Conservation (phyloP, 1,140 invertebrate species). For the Drosophila sucinea region DNA sequence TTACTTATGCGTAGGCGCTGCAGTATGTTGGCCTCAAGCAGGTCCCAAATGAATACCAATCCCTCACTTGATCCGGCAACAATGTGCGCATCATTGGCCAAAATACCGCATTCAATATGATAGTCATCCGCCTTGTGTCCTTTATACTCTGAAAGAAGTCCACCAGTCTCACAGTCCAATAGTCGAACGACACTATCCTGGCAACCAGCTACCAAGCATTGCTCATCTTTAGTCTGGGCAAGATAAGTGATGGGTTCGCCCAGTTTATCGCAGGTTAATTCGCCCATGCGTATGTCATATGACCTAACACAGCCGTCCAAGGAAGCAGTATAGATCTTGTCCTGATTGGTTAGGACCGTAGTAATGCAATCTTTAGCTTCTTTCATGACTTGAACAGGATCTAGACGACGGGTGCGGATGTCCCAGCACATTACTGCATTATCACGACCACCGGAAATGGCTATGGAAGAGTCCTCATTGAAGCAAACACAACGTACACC, state of each 20-base stretch:
- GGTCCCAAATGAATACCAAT: slow-evolving; percentile 93
- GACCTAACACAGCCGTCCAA: slow-evolving; percentile 94
- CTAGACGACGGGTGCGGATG: slow-evolving; percentile 87
- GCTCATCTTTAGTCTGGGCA: slow-evolving; percentile 87
- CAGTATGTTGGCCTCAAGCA: slow-evolving; percentile 89
- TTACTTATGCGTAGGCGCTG: slow-evolving; percentile 84
- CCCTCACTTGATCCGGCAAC: slow-evolving; percentile 95
- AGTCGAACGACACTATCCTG: slow-evolving; percentile 92
- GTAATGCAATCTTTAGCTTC: slow-evolving; percentile 98
- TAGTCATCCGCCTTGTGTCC: slow-evolving; percentile 92
- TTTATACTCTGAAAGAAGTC: slow-evolving; percentile 90
- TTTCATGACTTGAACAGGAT: slow-evolving; percentile 92
- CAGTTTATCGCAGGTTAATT: slow-evolving; percentile 92
- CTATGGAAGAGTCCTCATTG: slow-evolving; percentile 96
- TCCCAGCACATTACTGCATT: slow-evolving; percentile 97
- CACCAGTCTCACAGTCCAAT: slow-evolving; percentile 94
- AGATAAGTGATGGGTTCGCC: slow-evolving; percentile 91
- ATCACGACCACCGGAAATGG: slow-evolving; percentile 93
- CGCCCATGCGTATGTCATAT: slow-evolving; percentile 95
- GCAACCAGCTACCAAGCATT: slow-evolving; percentile 92
- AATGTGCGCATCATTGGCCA: slow-evolving; percentile 91
- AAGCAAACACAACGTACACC: slow-evolving; percentile 94
- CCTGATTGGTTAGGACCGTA: slow-evolving; percentile 91
- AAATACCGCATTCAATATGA: slow-evolving; percentile 93
- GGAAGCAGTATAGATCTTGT: slow-evolving; percentile 95